A percentile compares a stretch with the other conserved stretches of the same genome.
These are phyloP conservation scores for Trachelus stipa DNA, from an alignment of 2,888 invertebrate genomes.

Conservation along the genomic window DNA sequence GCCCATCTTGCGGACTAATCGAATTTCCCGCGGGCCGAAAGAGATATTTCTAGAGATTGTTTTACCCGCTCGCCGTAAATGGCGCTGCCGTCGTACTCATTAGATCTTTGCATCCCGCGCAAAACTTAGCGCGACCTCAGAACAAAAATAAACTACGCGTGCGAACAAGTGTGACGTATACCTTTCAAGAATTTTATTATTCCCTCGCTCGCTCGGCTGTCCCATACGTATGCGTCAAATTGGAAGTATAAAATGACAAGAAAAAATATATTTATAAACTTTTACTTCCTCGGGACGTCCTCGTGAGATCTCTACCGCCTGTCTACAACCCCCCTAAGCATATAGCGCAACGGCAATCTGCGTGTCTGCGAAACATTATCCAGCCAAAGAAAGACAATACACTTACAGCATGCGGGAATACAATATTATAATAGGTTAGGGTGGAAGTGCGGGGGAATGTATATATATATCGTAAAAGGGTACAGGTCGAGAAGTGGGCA, in stretches of 20 bases:
- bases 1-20: slow-evolving; percentile 62
- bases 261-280: not conserved
- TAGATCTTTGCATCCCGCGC: not conserved
- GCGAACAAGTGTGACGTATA: not conserved
- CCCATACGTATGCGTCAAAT: not conserved
- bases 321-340: not conserved
- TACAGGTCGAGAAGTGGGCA: slow-evolving; percentile 2
- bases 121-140: slow-evolving; percentile 10
- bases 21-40: slow-evolving; percentile 56
- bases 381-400: slow-evolving; percentile 56
- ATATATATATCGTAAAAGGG: not conserved
- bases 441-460: slow-evolving; percentile 6
- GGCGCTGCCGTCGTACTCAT: slow-evolving; percentile 7
- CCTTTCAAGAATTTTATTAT: not conserved
- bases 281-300: not conserved
- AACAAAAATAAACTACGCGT: slow-evolving; percentile 10
- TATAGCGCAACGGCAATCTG: slow-evolving; percentile 28
- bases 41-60: slow-evolving; percentile 62
- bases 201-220: not conserved
- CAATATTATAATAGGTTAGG: slow-evolving; percentile 34
- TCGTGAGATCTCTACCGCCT: not conserved
- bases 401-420: slow-evolving; percentile 34
- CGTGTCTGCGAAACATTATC: slow-evolving; percentile 60
- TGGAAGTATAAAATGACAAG: not conserved
- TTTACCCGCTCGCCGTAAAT: slow-evolving; percentile 40